phyloP scores from a whole-genome alignment of 2,888 invertebrate genomes.

The Agrypnus murinus region DNA sequence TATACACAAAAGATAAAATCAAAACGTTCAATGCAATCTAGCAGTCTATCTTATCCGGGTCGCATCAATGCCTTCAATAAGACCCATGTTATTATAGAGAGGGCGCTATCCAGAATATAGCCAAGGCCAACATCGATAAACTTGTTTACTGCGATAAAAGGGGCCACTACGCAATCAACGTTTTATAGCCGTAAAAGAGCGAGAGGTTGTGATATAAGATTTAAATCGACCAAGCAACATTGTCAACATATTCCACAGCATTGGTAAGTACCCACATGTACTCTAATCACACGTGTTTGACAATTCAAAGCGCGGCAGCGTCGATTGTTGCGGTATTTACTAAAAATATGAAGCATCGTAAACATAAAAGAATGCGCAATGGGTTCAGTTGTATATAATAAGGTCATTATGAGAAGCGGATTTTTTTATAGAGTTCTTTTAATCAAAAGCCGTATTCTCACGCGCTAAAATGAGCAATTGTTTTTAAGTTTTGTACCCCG shows the following conservation, averaged over 20 bases:
- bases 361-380: conserved; percentile 34
- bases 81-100: neutral
- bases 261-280: conserved; percentile 67
- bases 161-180: conserved; percentile 57
- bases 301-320: conserved; percentile 60
- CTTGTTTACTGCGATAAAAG: conserved; percentile 58
- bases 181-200: conserved; percentile 57
- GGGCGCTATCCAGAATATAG: conserved; percentile 9
- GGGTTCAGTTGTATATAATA: neutral
- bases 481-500: neutral
- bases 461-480: conserved; percentile 24
- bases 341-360: conserved; percentile 31
- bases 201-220: conserved; percentile 65
- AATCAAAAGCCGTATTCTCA: conserved; percentile 14
- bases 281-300: conserved; percentile 64
- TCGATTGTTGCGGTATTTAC: conserved; percentile 39
- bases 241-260: conserved; percentile 65
- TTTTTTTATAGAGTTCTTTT: conserved; percentile 4
- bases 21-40: too few relatives aligned
- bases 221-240: conserved; percentile 67
- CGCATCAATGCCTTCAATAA: too few relatives aligned
- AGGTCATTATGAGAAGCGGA: conserved; percentile 7
- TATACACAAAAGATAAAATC: too few relatives aligned
- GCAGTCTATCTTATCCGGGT: too few relatives aligned
- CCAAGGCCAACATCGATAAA: conserved; percentile 54